Conservation (phyloP, 2,888 invertebrate genomes). For the Ectobius pallidus region DNA sequence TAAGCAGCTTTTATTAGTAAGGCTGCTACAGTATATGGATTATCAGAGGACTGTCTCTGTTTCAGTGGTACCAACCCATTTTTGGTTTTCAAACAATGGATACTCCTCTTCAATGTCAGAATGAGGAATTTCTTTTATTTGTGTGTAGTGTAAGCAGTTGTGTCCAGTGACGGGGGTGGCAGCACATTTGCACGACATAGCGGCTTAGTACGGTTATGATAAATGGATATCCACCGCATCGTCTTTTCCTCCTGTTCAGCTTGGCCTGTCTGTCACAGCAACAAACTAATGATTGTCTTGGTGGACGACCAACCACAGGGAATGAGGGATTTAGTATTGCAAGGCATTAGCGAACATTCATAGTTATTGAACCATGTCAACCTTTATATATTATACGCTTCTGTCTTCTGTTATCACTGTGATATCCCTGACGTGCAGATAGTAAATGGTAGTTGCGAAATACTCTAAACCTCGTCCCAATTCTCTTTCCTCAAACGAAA, state of each 20-base stretch:
- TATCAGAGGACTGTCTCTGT: no score
- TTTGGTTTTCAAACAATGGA: no score
- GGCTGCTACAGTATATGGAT: no score
- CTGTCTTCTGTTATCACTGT: not conserved
- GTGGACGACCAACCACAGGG: not conserved
- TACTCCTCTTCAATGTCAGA: no score
- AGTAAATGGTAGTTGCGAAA: no score
- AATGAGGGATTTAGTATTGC: not conserved
- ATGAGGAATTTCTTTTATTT: no score
- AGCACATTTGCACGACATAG: not conserved
- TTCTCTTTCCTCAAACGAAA: no score
- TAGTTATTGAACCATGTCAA: slow-evolving; percentile 18
- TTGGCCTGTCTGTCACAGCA: not conserved
- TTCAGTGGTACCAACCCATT: no score
- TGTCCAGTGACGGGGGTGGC: not conserved
- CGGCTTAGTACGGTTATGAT: slow-evolving; percentile 12
- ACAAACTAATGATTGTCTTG: slow-evolving; percentile 22
- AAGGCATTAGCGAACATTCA: slow-evolving; percentile 16
- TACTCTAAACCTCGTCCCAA: no score
- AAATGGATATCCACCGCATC: slow-evolving; percentile 4
- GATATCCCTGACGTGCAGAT: not conserved
- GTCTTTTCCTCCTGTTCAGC: slow-evolving; percentile 1
- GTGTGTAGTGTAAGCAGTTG: no score
- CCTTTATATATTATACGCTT: not conserved
- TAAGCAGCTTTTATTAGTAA: no score